Conservation (phyloP, 1,140 invertebrate genomes). For the Rhyacophila brunnea region DNA sequence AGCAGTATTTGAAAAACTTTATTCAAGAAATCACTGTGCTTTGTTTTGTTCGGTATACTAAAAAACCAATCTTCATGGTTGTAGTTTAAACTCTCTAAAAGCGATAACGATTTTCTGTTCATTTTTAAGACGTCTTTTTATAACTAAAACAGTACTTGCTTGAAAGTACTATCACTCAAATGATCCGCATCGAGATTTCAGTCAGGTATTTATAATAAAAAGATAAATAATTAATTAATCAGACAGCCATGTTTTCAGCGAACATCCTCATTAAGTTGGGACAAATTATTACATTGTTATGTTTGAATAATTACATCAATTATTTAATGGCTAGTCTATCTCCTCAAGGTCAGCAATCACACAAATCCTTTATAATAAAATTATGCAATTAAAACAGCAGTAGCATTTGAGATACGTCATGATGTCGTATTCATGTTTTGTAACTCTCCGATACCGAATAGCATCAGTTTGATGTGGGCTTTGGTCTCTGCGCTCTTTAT, state of each 20-base stretch:
- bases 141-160: too few relatives aligned
- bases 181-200: too few relatives aligned
- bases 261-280: too few relatives aligned
- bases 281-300: background rate
- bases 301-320: background rate
- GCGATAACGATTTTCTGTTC: too few relatives aligned
- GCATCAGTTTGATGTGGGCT: conserved; percentile 77
- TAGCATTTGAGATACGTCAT: background rate
- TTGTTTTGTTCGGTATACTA: conserved; percentile 36
- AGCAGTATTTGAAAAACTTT: conserved; percentile 54
- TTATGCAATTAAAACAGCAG: too few relatives aligned
- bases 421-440: conserved; percentile 40
- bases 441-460: conserved; percentile 64
- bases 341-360: background rate
- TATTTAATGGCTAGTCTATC: background rate
- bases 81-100: too few relatives aligned
- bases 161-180: too few relatives aligned
- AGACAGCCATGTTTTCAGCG: too few relatives aligned
- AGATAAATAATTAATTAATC: too few relatives aligned
- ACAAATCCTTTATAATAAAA: background rate
- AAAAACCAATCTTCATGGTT: conserved; percentile 13
- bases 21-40: conserved; percentile 43
- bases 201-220: too few relatives aligned
- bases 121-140: too few relatives aligned
- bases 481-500: conserved; percentile 69